Conservation (phyloP, 2,888 invertebrate genomes). For the Xestoiulus laeticollis region DNA sequence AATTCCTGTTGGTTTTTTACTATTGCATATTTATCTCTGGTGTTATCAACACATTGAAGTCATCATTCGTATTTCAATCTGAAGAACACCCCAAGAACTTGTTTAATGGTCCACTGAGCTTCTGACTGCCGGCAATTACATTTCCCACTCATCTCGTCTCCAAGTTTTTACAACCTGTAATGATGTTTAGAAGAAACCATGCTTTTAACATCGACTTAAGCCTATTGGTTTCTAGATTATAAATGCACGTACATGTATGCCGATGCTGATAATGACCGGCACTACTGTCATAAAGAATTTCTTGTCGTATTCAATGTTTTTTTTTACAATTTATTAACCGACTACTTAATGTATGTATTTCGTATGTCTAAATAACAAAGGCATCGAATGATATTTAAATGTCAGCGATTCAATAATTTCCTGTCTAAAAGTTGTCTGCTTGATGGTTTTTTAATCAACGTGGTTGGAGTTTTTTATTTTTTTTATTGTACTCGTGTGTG, state of each 20-base stretch:
- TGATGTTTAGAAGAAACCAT: neutral
- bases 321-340: neutral
- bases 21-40: neutral
- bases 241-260: neutral
- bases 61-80: conserved; percentile 7
- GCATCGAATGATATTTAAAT: neutral
- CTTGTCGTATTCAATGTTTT: neutral
- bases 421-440: neutral
- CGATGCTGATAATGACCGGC: neutral
- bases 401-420: conserved; percentile 1
- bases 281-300: neutral
- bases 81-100: neutral
- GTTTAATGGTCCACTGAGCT: neutral
- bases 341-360: neutral
- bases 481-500: neutral
- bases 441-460: conserved; percentile 8
- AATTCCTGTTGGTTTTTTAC: neutral
- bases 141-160: neutral
- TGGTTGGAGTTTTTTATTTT: neutral
- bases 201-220: neutral
- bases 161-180: neutral
- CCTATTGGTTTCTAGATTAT: neutral
- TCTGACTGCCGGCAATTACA: neutral
- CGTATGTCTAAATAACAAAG: neutral
- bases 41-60: neutral